Conservation (phyloP, 2,888 invertebrate species). For the Ormyrus nitidulus region DNA sequence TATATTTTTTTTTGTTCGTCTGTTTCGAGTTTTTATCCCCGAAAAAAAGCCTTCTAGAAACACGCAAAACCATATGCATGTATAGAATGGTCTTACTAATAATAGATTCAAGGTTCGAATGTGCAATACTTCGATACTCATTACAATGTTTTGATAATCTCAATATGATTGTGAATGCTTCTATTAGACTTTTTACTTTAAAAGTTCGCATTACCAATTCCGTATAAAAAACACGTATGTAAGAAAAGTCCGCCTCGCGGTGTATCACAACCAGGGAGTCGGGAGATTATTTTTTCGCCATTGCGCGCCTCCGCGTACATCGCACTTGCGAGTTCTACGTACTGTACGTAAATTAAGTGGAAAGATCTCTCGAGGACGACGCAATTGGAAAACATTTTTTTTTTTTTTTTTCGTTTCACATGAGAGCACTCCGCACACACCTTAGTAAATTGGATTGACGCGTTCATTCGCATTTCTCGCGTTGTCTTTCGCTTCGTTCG, state of each 20-base stretch:
- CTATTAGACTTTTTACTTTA: slow-evolving; percentile 45
- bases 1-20: slow-evolving; percentile 31
- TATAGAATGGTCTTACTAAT: background rate
- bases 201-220: slow-evolving; percentile 41
- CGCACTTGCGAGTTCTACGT: slow-evolving; percentile 38
- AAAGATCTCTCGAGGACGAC: slow-evolving; percentile 40
- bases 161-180: slow-evolving; percentile 49
- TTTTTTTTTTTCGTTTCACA: slow-evolving; percentile 3
- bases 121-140: slow-evolving; percentile 3
- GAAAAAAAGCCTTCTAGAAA: slow-evolving; percentile 50
- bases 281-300: slow-evolving; percentile 16
- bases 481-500: slow-evolving; percentile 48
- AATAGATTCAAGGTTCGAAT: slow-evolving; percentile 8
- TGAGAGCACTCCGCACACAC: slow-evolving; percentile 43
- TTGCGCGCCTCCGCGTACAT: slow-evolving; percentile 34
- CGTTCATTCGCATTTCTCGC: slow-evolving; percentile 29
- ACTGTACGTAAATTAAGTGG: slow-evolving; percentile 52
- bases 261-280: slow-evolving; percentile 57
- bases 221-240: slow-evolving; percentile 49
- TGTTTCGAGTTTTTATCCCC: slow-evolving; percentile 15
- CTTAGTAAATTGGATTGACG: slow-evolving; percentile 39
- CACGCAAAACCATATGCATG: slow-evolving; percentile 39
- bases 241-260: slow-evolving; percentile 50
- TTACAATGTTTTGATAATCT: slow-evolving; percentile 1
- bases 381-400: slow-evolving; percentile 29